phyloP scores from a whole-genome alignment of 37 sponge, comb jelly and placozoan genomes.

The Chondrilla cf. caribensis region DNA sequence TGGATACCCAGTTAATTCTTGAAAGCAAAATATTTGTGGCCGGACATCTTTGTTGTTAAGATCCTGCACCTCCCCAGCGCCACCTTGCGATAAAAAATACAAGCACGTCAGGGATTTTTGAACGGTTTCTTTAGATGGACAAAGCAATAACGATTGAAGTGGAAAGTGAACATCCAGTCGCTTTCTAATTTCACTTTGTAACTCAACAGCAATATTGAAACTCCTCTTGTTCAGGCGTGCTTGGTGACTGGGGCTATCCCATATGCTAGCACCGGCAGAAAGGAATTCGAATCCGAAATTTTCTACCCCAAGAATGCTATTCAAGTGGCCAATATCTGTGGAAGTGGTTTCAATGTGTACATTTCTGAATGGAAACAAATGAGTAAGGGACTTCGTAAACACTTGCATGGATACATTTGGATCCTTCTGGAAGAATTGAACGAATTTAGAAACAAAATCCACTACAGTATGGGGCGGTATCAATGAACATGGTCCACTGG shows the following conservation, averaged over 20 bases:
- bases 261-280: too few species aligned
- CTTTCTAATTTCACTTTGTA: not conserved
- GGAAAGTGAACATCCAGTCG: not conserved
- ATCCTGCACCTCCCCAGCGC: not conserved
- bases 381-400: not conserved
- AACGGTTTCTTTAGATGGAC: not conserved
- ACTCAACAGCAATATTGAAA: not conserved
- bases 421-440: not conserved
- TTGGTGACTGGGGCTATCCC: too few species aligned
- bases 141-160: not conserved
- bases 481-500: not conserved
- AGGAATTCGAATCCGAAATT: not conserved
- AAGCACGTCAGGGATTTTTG: not conserved
- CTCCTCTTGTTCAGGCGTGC: not conserved
- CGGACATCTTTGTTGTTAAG: not conserved
- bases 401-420: not conserved
- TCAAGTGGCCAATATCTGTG: not conserved
- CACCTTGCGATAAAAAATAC: not conserved
- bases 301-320: not conserved
- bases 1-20: conserved; percentile 6
- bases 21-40: conserved; percentile 1
- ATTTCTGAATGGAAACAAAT: not conserved
- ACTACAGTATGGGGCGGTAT: not conserved
- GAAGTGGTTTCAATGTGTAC: too few species aligned
- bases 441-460: not conserved